Evolutionary conservation across 37 sponge, comb jelly and placozoan species (phyloP), one percentile per base, ranked within the genome.

Genomic region (Bolinopsis microptera): DNA sequence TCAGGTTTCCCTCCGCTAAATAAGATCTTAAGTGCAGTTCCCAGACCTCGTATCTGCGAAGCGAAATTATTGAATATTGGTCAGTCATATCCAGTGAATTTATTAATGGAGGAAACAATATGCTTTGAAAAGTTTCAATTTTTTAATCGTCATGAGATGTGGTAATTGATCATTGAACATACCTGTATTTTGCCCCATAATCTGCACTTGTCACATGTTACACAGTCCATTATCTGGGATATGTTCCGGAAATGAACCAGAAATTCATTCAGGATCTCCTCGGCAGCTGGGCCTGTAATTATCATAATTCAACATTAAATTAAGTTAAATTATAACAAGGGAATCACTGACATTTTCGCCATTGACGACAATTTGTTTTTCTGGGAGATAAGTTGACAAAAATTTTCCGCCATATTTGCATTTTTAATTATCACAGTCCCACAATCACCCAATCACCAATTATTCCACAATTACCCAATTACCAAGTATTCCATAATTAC

Each of bases 171-270:
- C n/a, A n/a, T n/a, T n/a, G n/a, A n/a, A 35, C 93, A 3, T 69
- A 95, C 96, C 96, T 98, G 99, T 32, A 99, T 48, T 33, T 96
- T 99, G 24, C 99, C 99, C 99, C 99, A 99, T 0, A 99, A 94
- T 38, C 92, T 93, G 69, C 99, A 99, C 94, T 96, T 97, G 83
- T 96, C 95, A 94, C 99, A 99, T 25, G 97, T 96, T 61, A 99
- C 99, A 95, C 99, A 99, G 83, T 99, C 99, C 97, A 99, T 99
- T 35, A 99, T 99, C 5, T 96, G 95, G 37, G 99, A 95, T 28
- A 99, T 97, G 86, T 99, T 99, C 82, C 94, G 76, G 88, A 99
- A 99, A 61, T 98, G 98, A 61, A 39, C 69, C 41, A 82, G 95
- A 92, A 98, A 97, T 75, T 96, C 96, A 26, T 92, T 68, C 97